Base-by-base conservation (phyloP, 2,888 invertebrate species). In the Aleiodes testaceus region DNA sequence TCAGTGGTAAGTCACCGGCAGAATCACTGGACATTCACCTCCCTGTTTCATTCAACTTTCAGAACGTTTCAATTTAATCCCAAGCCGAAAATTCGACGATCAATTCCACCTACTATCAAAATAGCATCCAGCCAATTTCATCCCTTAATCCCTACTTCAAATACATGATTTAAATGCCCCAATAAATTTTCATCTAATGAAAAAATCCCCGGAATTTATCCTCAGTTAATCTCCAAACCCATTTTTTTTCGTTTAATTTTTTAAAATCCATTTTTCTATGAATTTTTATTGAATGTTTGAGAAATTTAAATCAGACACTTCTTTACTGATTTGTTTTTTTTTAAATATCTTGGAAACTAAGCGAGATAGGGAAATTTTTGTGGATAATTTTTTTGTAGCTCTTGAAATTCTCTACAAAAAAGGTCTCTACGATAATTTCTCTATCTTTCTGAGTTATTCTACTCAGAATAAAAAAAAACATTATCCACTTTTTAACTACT, bases 1-100 rank as follows among this genome's bases (percentile, higher is more conserved):
- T 49, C 49, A 49, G 49, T 49, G 49, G 49, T 49, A 49, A 49
- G 49, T 49, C 49, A 49, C 49, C 49, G 16, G 5, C 49, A 49
- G 49, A 49, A 49, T 49, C 16, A 16, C 49, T 49, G 49, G 49
- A 49, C 49, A 36, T 36, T 36, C 36, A 36, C 36, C 36, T 11
- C 11, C 36, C 26, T 26, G 4, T 26, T 36, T 36, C 36, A 36
- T 36, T 36, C 36, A 36, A 36, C 49, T 16, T 16, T n/a, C 49
- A n/a, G 16, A 49, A 16, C 49, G 49, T 49, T 49, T 14, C 49
- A 49, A 49, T 49, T 49, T 49, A 49, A 49, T 14, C 49, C 49
- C 49, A n/a, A 16, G 14, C 49, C 49, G n/a, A 49, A 49, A 49
- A 49, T 49, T 49, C 49, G 14, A 14, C 49, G 49, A 49, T 49